Evolutionary conservation across 2,797 vertebrate species (phyloP), one percentile per base, ranked within the genome.

Genomic region (Mus caroli): DNA sequence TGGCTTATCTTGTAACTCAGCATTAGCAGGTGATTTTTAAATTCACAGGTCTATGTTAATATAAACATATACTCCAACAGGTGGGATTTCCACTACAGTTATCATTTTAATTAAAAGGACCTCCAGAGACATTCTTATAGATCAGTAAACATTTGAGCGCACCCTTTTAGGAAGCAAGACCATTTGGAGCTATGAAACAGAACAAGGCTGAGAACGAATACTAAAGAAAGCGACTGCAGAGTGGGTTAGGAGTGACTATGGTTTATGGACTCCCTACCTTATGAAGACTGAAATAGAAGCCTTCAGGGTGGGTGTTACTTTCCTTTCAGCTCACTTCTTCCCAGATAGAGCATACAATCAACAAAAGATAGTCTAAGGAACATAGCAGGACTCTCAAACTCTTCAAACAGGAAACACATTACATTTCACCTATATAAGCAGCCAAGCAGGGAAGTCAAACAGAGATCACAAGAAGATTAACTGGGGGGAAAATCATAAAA

Each of bases 381-480:
- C 62, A 88, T 93, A 92, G 91, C 83, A 93, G 92, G 94, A 78
- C 11, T 90, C 96, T 82, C 96, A 88, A 96, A 92, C 94, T 97
- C 93, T 87, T 78, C 50, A 75, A 56, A 92, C 43, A 75, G 94
- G 87, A 94, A 97, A 84, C 20, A 96, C 34, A 87, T 94, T 97
- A 91, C 46, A 93, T 96, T 80, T 94, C 88, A 84, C 78, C 91
- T 97, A 64, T 46, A 88, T 58, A 95, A 91, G 52, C 50, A 43
- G 62, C 69, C 89, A 97, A 85, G 79, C 94, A 96, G 50, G 82
- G 87, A 91, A 95, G 80, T 93, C 77, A 96, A 87, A 84, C 76
- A 14, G 82, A 96, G 83, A 97, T 95, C 64, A 96, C 54, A 69
- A n/a, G 56, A 94, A 97, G 83, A 98, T 98, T 98, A 97, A 96